Base-by-base conservation (phyloP, 92 coral and sea anemone genomes). In the Meandrina meandrites region DNA sequence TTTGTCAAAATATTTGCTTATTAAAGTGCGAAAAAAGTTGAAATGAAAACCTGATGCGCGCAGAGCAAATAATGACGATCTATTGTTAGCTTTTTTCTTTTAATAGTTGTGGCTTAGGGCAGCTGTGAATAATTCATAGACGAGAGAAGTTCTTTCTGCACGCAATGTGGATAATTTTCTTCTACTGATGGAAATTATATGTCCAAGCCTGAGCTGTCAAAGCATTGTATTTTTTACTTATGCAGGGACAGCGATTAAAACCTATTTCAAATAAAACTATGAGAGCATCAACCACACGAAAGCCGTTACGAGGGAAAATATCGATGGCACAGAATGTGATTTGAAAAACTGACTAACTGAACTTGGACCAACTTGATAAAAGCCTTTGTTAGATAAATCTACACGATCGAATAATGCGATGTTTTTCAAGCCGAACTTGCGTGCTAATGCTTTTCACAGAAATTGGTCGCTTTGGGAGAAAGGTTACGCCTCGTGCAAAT, bases 101-200 rank as follows among this genome's bases (percentile, higher is more conserved):
- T 75, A 76, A 85, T 76, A 32, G 83, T 47, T 76, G 88, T 85
- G 82, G 88, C 74, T 47, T 24, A 18, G 64, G 76, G 78, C 88
- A 85, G 88, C 88, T 85, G 88, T 85, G 88, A 85, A 85, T 85
- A 85, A 85, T 85, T 85, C 82, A 85, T 64, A n/a, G 35, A 48
- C 74, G 66, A 42, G 31, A 22, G 82, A 16, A 85, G 77, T 42
- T 60, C 83, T 19, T 85, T 14, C 28, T 22, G 88, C 88, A 85
- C 88, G 88, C 88, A 85, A 85, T 77, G 64, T 14, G 48, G 15
- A 62, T 19, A 8, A 71, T 57, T 76, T 76, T 40, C 80, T 35
- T 37, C 80, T 14, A 1, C 48, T 35, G 37, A 53, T 27, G 57
- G 17, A 36, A 84, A 56, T 37, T 57, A 16, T 70, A 69, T 30